Evolutionary conservation across 2,797 vertebrate species (phyloP), one percentile per base, ranked within the genome.

Genomic region (Bovichtus variegatus): DNA sequence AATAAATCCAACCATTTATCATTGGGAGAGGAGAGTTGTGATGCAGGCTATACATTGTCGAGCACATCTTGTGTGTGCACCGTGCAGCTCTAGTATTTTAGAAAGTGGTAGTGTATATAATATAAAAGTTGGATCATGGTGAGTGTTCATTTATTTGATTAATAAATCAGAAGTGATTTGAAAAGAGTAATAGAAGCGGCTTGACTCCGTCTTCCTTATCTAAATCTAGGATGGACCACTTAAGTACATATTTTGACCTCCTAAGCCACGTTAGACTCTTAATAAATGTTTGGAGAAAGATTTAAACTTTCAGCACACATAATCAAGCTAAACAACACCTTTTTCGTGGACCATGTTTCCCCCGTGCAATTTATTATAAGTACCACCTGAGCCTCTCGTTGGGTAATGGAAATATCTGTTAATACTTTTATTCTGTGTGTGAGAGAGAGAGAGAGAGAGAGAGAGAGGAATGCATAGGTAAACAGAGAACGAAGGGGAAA

Each of bases 381-480:
- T 58, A 5, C 16, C 10, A 12, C 46, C 13, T n/a, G 1, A 36
- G 16, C 50, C 27, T 74, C 43, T 21, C 27, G 38, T 31, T 55
- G 62, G 53, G 72, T 61, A 60, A 66, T 80, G 77, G 69, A 76
- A 76, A 80, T 75, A 58, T 54, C 47, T 73, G 29, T 73, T 63
- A 50, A 70, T 59, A 29, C 21, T 74, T 65, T 50, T 54, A 43
- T 31, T 44, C 49, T 80, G 34, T 54, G n/a, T n/a, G n/a, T n/a
- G n/a, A n/a, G 46, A 27, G 62, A 55, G 54, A 51, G 50, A 53
- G n/a, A n/a, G n/a, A n/a, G n/a, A n/a, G 46, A 27, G 62, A 55
- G 54, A 51, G 50, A 53, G 47, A 68, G 46, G 47, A 77, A 76
- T 74, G 34, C 29, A 3, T 50, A 68, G 57, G 18, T 57, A 75